A percentile compares a stretch with the other conserved stretches of the same genome.
Evolutionary conservation across 2,113 vertebrate genomes (phyloP).

Genomic region (Gopherus evgoodei): DNA sequence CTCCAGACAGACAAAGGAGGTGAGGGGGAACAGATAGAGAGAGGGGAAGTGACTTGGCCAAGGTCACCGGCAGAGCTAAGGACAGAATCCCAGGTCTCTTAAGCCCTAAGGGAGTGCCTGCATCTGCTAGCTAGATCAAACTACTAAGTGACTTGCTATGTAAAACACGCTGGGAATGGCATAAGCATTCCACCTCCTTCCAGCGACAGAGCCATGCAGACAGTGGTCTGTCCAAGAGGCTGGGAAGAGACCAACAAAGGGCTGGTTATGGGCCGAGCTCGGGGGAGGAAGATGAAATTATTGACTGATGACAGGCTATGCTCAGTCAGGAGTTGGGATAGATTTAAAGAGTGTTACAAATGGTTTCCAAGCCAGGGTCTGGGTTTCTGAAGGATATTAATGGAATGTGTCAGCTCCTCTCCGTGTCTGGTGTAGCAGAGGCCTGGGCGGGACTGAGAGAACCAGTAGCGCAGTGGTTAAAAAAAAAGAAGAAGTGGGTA

Average conservation of each 20-base stretch:
- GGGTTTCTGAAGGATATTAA: background rate
- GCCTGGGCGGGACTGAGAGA: background rate
- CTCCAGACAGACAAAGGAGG: background rate
- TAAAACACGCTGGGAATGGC: background rate
- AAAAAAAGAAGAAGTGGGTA: too few relatives aligned
- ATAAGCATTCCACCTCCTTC: background rate
- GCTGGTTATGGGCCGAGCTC: background rate
- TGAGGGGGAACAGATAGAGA: background rate
- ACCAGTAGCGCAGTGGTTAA: too few relatives aligned
- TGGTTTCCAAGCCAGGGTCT: background rate
- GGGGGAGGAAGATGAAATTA: background rate
- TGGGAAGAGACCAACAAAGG: background rate
- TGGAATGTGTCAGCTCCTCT: background rate
- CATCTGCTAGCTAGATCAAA: background rate
- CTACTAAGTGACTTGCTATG: background rate
- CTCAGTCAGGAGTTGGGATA: background rate
- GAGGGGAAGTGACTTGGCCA: background rate
- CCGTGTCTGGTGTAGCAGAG: background rate
- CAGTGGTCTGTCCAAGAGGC: background rate
- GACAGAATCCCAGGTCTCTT: background rate
- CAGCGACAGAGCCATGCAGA: background rate
- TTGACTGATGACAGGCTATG: background rate
- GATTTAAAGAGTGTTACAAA: background rate
- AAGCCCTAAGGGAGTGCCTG: background rate
- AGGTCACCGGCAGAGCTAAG: background rate